These are phyloP conservation scores for Diplogasteroides magnus DNA, from an alignment of 1,140 invertebrate genomes.

Conservation along the genomic window DNA sequence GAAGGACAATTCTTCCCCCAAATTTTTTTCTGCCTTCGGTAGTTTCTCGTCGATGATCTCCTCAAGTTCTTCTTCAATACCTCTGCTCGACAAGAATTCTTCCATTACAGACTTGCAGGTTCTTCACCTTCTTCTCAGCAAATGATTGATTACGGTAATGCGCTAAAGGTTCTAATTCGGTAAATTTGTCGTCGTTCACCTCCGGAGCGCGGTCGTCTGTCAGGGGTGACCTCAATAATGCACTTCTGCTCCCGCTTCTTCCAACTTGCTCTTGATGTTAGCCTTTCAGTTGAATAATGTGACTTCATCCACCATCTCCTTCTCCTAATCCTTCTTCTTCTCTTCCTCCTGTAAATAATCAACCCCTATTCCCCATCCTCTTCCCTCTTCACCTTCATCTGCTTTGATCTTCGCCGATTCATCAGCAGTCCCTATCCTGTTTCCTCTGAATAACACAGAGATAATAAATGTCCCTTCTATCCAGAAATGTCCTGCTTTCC, in stretches of 20 bases:
- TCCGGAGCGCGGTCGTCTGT: too few relatives aligned
- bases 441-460: neutral
- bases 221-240: slow-evolving; percentile 11
- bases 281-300: slow-evolving; percentile 35
- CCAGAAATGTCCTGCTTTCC: too few relatives aligned
- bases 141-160: neutral
- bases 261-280: slow-evolving; percentile 30
- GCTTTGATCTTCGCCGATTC: too few relatives aligned
- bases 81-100: slow-evolving; percentile 7
- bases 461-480: too few relatives aligned
- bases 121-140: slow-evolving; percentile 18
- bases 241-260: slow-evolving; percentile 32
- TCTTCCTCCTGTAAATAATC: neutral
- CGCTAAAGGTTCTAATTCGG: too few relatives aligned
- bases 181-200: too few relatives aligned
- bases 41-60: slow-evolving; percentile 27
- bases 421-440: too few relatives aligned
- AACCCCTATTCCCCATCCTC: too few relatives aligned
- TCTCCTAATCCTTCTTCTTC: neutral
- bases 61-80: slow-evolving; percentile 8
- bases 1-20: slow-evolving; percentile 31
- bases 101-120: slow-evolving; percentile 19
- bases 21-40: slow-evolving; percentile 9
- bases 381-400: too few relatives aligned
- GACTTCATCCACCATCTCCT: neutral